Base-by-base conservation (phyloP, 2,797 vertebrate genomes). In the Streptopelia turtur region DNA sequence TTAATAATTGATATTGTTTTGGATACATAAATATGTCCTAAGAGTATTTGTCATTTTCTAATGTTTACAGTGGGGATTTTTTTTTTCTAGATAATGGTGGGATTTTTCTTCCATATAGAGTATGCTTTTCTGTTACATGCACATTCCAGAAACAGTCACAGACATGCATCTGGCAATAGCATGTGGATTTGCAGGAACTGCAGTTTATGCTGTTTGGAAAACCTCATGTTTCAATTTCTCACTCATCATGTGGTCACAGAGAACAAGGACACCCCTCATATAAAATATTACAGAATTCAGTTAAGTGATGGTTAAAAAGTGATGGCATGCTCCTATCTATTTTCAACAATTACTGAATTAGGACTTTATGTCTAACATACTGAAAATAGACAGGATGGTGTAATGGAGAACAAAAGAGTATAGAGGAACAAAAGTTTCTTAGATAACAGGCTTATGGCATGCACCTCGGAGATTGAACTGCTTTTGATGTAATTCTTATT, bases 1-100 rank as follows among this genome's bases (percentile, higher is more conserved):
- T 97, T 95, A 96, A 97, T 97, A 96, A 97, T 97, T 97, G 25
- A 97, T 97, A 93, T 83, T 97, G 95, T 94, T 97, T 96, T 96
- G 93, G 97, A 95, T 95, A 96, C 83, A 97, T 93, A 97, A 97
- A 97, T 94, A 97, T 96, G 91, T 95, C 96, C 96, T 97, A 83
- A 96, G 97, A 94, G 95, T 95, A 97, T 97, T 97, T 97, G 95
- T 95, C 94, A 95, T 96, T 95, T 96, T 83, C 80, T 89, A 95
- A 85, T 95, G 53, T 97, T 97, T 97, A 96, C 92, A 95, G 95
- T 92, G 53, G 88, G 59, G 78, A 93, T 41, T 86, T 43, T 15
- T 87, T 87, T 94, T 90, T 75, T 25, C 52, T 83, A 10, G 72
- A 87, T 95, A 86, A 94, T 53, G 76, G 9, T 74, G 52, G 24